These are phyloP conservation scores for Sandelia bainsii DNA, from an alignment of 2,797 vertebrate species.

Conservation along the genomic window DNA sequence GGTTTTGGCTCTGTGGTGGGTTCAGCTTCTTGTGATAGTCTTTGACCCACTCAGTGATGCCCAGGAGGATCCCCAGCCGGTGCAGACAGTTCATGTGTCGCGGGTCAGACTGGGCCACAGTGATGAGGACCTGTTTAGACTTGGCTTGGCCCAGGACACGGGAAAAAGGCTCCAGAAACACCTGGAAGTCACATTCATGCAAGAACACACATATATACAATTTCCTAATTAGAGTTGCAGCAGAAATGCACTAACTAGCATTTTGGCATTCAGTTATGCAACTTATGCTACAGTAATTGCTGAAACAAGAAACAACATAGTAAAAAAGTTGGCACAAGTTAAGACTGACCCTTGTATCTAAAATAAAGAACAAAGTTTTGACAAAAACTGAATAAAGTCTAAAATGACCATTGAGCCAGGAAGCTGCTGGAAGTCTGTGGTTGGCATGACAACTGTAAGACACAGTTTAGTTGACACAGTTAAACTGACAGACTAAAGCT, in stretches of 20 bases:
- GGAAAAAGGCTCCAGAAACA: constrained; percentile 86
- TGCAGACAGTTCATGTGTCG: constrained; percentile 82
- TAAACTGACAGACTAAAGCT: constrained; percentile 16
- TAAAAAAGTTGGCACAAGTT: too few species aligned
- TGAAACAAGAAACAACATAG: too few species aligned
- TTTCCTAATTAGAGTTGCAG: constrained; percentile 1
- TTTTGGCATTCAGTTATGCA: background rate
- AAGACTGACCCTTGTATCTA: too few species aligned
- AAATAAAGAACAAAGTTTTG: too few species aligned
- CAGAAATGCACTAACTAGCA: background rate
- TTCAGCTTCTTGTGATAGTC: constrained; percentile 83
- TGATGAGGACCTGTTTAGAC: constrained; percentile 83
- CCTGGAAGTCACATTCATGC: constrained; percentile 64
- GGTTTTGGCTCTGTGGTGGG: constrained; percentile 36
- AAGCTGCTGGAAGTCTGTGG: too few species aligned
- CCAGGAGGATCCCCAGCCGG: constrained; percentile 83
- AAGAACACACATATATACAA: background rate
- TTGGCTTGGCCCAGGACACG: constrained; percentile 83
- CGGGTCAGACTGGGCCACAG: constrained; percentile 66
- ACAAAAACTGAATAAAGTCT: too few species aligned
- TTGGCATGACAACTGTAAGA: too few species aligned
- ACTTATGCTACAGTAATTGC: constrained; percentile 1
- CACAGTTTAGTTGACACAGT: too few species aligned
- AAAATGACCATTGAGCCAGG: too few species aligned
- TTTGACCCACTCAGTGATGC: constrained; percentile 85